Evolutionary conservation across 2,888 invertebrate species (phyloP).

Genomic region (Lumbricus terrestris): DNA sequence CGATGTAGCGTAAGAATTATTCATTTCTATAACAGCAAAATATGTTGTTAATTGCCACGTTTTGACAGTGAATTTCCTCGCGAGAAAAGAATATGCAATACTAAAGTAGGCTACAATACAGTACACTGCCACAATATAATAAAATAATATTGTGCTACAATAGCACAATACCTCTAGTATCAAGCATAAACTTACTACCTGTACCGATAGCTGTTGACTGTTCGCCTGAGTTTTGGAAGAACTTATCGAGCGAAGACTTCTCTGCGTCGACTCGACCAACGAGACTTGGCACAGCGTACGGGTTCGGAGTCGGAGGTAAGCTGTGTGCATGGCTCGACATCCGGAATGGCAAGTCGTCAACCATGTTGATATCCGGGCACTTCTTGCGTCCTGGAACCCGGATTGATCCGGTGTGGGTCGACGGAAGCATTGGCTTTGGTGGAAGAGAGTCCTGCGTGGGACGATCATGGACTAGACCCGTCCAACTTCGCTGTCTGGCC

Average conservation of each 20-base stretch:
- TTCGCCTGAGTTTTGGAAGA: not conserved
- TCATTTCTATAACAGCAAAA: too few species aligned
- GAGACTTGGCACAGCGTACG: constrained; percentile 8
- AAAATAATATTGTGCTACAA: too few species aligned
- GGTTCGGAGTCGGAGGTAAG: constrained; percentile 5
- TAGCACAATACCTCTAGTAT: too few species aligned
- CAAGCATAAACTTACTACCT: not conserved
- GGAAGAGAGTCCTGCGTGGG: not conserved
- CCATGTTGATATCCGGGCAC: not conserved
- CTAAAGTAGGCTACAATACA: too few species aligned
- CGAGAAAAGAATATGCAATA: too few species aligned
- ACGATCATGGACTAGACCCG: not conserved
- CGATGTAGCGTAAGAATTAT: too few species aligned
- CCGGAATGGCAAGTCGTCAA: not conserved
- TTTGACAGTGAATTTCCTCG: too few species aligned
- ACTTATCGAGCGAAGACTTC: not conserved
- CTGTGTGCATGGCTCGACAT: not conserved
- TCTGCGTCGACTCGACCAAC: not conserved
- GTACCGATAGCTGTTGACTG: not conserved
- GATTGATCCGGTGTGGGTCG: not conserved
- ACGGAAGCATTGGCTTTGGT: not conserved
- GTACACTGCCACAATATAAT: too few species aligned
- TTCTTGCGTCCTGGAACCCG: not conserved
- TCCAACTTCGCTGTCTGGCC: constrained; percentile 11
- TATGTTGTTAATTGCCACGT: too few species aligned